Base-by-base conservation (phyloP, 1,140 invertebrate species). In the Apis cerana region DNA sequence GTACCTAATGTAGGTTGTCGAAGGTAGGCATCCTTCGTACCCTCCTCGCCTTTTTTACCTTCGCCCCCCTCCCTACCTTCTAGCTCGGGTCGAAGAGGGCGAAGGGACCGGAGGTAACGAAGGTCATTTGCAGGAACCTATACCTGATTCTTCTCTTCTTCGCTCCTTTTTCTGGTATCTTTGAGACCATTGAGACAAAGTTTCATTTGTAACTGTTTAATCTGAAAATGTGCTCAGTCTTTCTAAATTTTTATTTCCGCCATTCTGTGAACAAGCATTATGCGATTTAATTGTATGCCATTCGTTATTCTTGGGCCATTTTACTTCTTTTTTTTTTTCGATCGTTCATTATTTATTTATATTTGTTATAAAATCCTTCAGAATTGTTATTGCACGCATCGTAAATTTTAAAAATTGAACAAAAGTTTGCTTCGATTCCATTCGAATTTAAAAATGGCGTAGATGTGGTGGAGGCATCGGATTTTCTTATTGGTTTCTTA, bases 1-100 rank as follows among this genome's bases (percentile, higher is more conserved):
- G 61, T 75, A 64, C 85, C 80, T 89, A 80, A 86, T 79, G 82
- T 84, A 80, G 77, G 74, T 86, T 78, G 76, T 54, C 79, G 65
- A 85, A 89, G 78, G 79, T 84, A 69, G 71, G 78, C 75, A 71
- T 64, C 62, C 78, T 74, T 50, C 50, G 77, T 80, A 78, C 82
- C 85, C 80, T 82, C 75, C 76, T 83, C 50, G 33, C 52, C 64
- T 82, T 80, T 43, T 76, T 56, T 80, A 48, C 56, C 80, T 68
- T 15, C 62, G 75, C 23, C 62, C 48, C 61, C 33, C 33, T 2
- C 33, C 3, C 54, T 59, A 15, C 43, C 72, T 23, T 56, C 50
- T n/a, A 52, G 43, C 11, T 33, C 19, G 15, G 15, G 15, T 43
- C 33, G 33, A 43, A 43, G 33, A 43, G 33, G 33, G 33, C 33